phyloP scores from a whole-genome alignment of 2,113 vertebrate species.

The Zeus faber region DNA sequence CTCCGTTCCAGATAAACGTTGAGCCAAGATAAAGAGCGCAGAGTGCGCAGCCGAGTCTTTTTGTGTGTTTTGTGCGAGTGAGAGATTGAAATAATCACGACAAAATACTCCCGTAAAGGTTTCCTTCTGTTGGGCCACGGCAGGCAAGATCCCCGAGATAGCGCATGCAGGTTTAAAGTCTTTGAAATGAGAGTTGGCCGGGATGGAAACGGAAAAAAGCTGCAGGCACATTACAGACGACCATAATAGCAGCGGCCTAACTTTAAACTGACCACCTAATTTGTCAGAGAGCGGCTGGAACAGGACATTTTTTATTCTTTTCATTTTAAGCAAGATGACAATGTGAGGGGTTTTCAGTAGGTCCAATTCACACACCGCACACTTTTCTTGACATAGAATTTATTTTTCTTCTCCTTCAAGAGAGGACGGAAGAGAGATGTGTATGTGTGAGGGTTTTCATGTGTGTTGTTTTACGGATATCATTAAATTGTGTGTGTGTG shows the following conservation, averaged over 20 bases:
- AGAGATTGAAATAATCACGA: conserved; percentile 67
- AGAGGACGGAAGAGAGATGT: background rate
- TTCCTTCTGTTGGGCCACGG: conserved; percentile 61
- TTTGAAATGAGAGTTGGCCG: conserved; percentile 19
- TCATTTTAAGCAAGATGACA: conserved; percentile 11
- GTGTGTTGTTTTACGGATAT: conserved; percentile 20
- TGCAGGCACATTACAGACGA: conserved; percentile 7
- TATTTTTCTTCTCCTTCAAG: conserved; percentile 26
- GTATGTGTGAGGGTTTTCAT: conserved; percentile 35
- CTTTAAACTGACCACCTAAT: conserved; percentile 29
- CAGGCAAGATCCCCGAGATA: conserved; percentile 54
- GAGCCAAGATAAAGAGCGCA: conserved; percentile 63
- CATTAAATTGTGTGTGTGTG: conserved; percentile 25
- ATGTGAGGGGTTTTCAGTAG: no score
- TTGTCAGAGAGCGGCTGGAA: conserved; percentile 7
- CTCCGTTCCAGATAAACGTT: conserved; percentile 37
- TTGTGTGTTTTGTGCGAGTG: conserved; percentile 48
- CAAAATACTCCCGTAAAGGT: conserved; percentile 63
- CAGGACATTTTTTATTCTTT: no score
- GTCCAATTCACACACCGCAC: no score
- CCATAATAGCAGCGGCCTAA: conserved; percentile 20
- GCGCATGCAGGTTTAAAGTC: conserved; percentile 38
- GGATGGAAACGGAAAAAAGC: conserved; percentile 33
- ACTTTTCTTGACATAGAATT: background rate
- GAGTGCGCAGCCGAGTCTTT: conserved; percentile 44